Evolutionary conservation across 2,888 invertebrate genomes (phyloP).

Genomic region (Linnaemya vulpina): DNA sequence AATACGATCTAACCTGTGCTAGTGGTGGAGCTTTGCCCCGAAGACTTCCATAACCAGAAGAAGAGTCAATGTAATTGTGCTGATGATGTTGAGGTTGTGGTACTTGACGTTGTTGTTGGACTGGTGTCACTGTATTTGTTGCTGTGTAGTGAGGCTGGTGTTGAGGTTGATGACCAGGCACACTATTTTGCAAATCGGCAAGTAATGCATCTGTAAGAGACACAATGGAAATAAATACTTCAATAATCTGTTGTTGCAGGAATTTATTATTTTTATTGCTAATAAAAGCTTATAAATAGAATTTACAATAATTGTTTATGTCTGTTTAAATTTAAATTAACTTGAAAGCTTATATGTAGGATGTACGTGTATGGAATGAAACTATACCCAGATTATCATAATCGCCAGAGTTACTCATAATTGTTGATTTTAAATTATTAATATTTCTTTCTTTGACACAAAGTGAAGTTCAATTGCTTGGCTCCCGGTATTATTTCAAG

Average conservation of each 20-base stretch:
- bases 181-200: constrained; percentile 97
- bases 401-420: constrained; percentile 79
- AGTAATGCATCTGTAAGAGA: constrained; percentile 92
- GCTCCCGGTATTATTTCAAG: background rate
- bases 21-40: constrained; percentile 85
- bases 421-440: constrained; percentile 24
- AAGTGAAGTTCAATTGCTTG: constrained; percentile 2
- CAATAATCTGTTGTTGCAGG: constrained; percentile 48
- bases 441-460: constrained; percentile 5
- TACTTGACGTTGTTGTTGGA: constrained; percentile 77
- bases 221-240: constrained; percentile 26
- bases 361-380: background rate
- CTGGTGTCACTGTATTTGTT: constrained; percentile 79
- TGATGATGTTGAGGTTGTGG: constrained; percentile 64
- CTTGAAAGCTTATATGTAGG: background rate
- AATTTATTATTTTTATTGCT: constrained; percentile 47
- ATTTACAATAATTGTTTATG: constrained; percentile 13
- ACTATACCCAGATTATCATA: constrained; percentile 80
- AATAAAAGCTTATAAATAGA: constrained; percentile 60
- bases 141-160: constrained; percentile 62
- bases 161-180: constrained; percentile 84
- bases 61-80: constrained; percentile 79
- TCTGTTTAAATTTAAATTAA: constrained; percentile 8
- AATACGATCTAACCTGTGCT: constrained; percentile 46
- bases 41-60: constrained; percentile 89